Conservation (phyloP, 2,797 vertebrate genomes). For the Protosalanx chinensis region DNA sequence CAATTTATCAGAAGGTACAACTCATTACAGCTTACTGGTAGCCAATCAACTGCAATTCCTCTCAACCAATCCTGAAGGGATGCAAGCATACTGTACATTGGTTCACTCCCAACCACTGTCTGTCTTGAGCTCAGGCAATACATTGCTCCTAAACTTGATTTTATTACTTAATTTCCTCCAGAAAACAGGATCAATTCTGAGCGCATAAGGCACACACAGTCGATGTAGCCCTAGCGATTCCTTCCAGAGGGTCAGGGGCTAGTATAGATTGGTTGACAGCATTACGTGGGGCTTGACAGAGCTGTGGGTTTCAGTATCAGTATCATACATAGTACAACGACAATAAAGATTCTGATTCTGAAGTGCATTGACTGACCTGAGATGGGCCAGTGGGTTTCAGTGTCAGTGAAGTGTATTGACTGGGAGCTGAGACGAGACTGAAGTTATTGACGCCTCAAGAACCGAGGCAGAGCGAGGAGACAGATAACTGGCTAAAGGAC, state of each 20-base stretch:
- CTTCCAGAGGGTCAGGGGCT: conserved; percentile 25
- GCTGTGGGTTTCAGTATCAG: not conserved
- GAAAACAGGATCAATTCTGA: conserved; percentile 23
- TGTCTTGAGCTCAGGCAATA: conserved; percentile 11
- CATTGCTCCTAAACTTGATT: conserved; percentile 19
- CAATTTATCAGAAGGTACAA: not conserved
- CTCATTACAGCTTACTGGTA: not conserved
- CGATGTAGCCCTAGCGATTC: conserved; percentile 19
- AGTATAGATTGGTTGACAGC: conserved; percentile 44
- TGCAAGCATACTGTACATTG: not conserved
- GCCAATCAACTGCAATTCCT: conserved; percentile 20
- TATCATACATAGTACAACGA: no score
- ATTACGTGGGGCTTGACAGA: conserved; percentile 26
- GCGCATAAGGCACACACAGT: conserved; percentile 9
- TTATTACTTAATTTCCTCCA: conserved; percentile 40
- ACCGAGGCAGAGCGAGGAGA: not conserved
- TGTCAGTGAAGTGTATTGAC: not conserved
- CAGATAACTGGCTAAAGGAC: not conserved
- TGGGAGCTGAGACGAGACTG: not conserved
- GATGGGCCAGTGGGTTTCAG: not conserved
- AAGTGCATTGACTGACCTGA: no score
- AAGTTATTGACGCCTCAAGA: not conserved
- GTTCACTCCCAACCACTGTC: not conserved
- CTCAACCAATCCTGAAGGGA: conserved; percentile 8
- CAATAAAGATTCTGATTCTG: no score